Evolutionary conservation across 1,140 invertebrate species (phyloP), one percentile per base, ranked within the genome.

Genomic region (Drosophila setifemur): DNA sequence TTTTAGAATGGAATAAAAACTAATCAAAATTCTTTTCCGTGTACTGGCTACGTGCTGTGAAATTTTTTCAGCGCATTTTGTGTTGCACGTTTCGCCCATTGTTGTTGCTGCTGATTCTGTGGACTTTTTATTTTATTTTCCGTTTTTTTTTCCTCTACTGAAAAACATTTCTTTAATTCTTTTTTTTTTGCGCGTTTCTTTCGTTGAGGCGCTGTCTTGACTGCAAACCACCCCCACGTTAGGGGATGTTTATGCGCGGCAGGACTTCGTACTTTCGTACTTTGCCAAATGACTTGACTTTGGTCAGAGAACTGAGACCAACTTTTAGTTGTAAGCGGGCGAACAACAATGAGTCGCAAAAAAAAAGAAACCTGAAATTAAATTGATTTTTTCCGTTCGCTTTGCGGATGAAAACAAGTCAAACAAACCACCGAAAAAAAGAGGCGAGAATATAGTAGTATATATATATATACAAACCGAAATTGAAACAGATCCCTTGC

Each of bases 271-370:
- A 43, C 37, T 42, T 53, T 66, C 53, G 52, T 82, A 76, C 77
- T 81, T 82, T 70, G 75, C 61, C 74, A 73, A 82, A 82, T 82
- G 81, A 85, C 81, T 85, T 86, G 81, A 85, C 81, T 85, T 85
- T 81, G 66, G 66, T 69, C 66, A 69, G 63, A 69, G 66, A 45
- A 64, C 40, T 40, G 60, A 64, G 57, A 64, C 58, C 45, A 67
- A 67, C 44, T 67, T 67, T 64, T 67, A 52, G 47, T 66, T 67
- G 47, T 28, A 48, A 23, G 42, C 42, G 1, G 53, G 19, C 7
- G 3, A 1, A 12, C 50, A 16, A 49, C 18, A 43, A 50, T 23
- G 49, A 60, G 25, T 23, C 4, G 25, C 8, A 8, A 31, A 18
- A 16, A 26, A 25, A 35, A 37, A 48, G 29, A 64, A 64, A 64